Conservation (phyloP, 2,888 invertebrate species). For the Fissipunctia ypsillon region DNA sequence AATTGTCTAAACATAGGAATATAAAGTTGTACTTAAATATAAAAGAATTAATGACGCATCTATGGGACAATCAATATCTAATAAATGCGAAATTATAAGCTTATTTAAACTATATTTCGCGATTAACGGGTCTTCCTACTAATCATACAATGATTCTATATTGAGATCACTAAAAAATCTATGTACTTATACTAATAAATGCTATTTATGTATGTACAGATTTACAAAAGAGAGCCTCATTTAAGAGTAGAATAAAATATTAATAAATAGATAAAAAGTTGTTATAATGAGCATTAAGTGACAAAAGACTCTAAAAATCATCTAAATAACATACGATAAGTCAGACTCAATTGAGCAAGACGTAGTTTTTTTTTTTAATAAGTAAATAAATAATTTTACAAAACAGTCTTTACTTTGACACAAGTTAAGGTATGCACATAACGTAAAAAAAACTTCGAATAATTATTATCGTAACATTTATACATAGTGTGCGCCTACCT, state of each 20-base stretch:
- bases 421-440: constrained; percentile 12
- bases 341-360: constrained; percentile 64
- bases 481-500: constrained; percentile 25
- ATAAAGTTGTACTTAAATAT: constrained; percentile 47
- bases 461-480: constrained; percentile 10
- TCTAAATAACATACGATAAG: constrained; percentile 46
- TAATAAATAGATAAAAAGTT: constrained; percentile 50
- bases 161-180: constrained; percentile 72
- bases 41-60: background rate
- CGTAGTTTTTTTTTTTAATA: constrained; percentile 16
- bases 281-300: constrained; percentile 46
- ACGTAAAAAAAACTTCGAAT: background rate
- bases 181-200: constrained; percentile 70
- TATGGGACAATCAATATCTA: background rate
- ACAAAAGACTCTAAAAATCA: constrained; percentile 43
- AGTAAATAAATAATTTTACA: constrained; percentile 39
- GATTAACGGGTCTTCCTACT: constrained; percentile 20
- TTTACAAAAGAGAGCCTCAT: constrained; percentile 66
- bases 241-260: constrained; percentile 28
- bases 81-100: background rate
- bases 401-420: constrained; percentile 55
- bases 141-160: constrained; percentile 51
- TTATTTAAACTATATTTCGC: constrained; percentile 17
- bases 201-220: constrained; percentile 69
- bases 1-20: constrained; percentile 27